Base-by-base conservation (phyloP, 2,888 invertebrate genomes). In the Leptinotarsa tumamoca region DNA sequence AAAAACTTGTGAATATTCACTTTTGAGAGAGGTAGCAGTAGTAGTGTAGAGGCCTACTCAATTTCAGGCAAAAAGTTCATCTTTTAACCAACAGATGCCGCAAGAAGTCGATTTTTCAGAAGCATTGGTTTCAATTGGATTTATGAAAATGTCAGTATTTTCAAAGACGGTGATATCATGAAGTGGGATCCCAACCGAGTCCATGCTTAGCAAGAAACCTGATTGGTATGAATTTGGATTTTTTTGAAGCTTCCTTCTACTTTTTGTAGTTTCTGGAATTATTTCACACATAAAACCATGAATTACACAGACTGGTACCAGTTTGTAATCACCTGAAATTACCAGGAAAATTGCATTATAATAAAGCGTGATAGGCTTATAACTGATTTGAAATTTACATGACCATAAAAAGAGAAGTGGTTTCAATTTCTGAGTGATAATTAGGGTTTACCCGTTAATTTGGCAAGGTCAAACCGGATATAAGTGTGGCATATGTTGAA, bases 281-380 rank as follows among this genome's bases (percentile, higher is more conserved):
- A 43, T 15, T 33, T 63, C 21, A 17, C 5, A 14, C n/a, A 33
- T 33, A 27, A 43, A 17, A 63, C 63, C 33, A 33, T 17, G n/a
- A 63, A 63, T 63, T 63, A n/a, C 33, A 17, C 33, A n/a, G 33
- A 63, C 43, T 63, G 27, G 10, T 58, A 63, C 33, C 63, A 63
- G 13, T n/a, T 43, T 17, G 33, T 43, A n/a, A 63, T 63, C 63
- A 63, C 63, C n/a, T 63, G 10, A 63, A 63, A 33, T 63, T 63
- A 33, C 33, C n/a, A 63, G 63, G 63, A 63, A 63, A 63, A 63
- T 63, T 63, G 43, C 63, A 63, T 63, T 63, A 43, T 63, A 63
- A 63, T 63, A 33, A 33, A 2, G 23, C 23, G n/a, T 33, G 63
- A 63, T 63, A 33, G 7, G 58, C 15, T 58, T 54, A 18, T 54